Evolutionary conservation across 2,888 invertebrate species (phyloP).

Genomic region (Erannis defoliaria): DNA sequence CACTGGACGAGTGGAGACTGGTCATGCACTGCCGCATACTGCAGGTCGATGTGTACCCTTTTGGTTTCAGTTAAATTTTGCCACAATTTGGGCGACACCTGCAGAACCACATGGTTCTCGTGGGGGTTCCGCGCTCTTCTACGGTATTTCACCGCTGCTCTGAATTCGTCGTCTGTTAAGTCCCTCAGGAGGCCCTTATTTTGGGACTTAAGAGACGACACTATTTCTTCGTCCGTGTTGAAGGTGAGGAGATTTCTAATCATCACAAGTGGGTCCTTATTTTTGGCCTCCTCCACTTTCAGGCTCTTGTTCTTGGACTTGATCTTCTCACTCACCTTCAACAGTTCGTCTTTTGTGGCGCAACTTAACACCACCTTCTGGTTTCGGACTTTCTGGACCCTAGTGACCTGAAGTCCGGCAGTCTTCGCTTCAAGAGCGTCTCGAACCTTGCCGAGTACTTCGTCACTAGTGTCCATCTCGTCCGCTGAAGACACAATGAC

Average conservation of each 20-base stretch:
- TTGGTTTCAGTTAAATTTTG: not conserved
- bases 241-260: not conserved
- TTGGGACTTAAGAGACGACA: not conserved
- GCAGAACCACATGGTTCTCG: not conserved
- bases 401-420: too few relatives aligned
- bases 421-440: too few relatives aligned
- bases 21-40: not conserved
- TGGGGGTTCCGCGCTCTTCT: too few relatives aligned
- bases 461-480: too few relatives aligned
- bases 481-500: too few relatives aligned
- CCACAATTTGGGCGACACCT: conserved; percentile 19
- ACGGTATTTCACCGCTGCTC: too few relatives aligned
- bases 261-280: not conserved
- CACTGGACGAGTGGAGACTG: too few relatives aligned
- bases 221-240: not conserved
- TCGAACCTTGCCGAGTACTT: too few relatives aligned
- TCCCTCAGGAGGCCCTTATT: not conserved
- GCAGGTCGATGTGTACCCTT: not conserved
- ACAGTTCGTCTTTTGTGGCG: not conserved
- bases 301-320: not conserved
- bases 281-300: not conserved
- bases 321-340: too few relatives aligned
- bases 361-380: not conserved
- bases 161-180: too few relatives aligned
- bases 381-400: too few relatives aligned